A percentile compares a stretch with the other conserved stretches of the same genome.
These are phyloP conservation scores for Kryptopterus vitreolus DNA, from an alignment of 2,797 vertebrate genomes.

Conservation along the genomic window DNA sequence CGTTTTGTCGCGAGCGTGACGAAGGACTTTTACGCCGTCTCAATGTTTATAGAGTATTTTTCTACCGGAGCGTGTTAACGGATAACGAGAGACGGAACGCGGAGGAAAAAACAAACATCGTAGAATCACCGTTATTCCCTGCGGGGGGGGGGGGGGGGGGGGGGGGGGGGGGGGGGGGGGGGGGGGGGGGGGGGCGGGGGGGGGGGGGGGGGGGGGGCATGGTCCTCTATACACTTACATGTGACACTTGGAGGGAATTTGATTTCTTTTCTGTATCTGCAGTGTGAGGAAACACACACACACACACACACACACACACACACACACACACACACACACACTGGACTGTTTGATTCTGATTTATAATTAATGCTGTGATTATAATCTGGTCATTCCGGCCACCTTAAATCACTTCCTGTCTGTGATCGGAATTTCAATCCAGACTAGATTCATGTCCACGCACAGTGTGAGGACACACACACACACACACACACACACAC, in stretches of 20 bases:
- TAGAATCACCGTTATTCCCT: too few species aligned
- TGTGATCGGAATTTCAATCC: conserved; percentile 12
- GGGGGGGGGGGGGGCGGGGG: background rate
- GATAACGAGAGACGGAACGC: background rate
- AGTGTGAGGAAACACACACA: background rate
- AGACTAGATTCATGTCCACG: too few species aligned
- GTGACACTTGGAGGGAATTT: background rate
- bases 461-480: background rate
- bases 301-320: background rate
- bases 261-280: conserved; percentile 3
- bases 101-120: background rate
- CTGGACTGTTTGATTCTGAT: background rate
- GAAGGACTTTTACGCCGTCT: conserved; percentile 1
- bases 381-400: background rate
- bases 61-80: conserved; percentile 42
- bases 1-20: conserved; percentile 12
- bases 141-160: background rate
- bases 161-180: too few species aligned
- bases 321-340: background rate
- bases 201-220: too few species aligned
- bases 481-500: background rate
- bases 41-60: conserved; percentile 52
- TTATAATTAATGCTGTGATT: background rate
- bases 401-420: background rate
- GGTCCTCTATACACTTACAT: conserved; percentile 3